Conservation (phyloP, 2,113 vertebrate genomes). For the Dascyllus trimaculatus region DNA sequence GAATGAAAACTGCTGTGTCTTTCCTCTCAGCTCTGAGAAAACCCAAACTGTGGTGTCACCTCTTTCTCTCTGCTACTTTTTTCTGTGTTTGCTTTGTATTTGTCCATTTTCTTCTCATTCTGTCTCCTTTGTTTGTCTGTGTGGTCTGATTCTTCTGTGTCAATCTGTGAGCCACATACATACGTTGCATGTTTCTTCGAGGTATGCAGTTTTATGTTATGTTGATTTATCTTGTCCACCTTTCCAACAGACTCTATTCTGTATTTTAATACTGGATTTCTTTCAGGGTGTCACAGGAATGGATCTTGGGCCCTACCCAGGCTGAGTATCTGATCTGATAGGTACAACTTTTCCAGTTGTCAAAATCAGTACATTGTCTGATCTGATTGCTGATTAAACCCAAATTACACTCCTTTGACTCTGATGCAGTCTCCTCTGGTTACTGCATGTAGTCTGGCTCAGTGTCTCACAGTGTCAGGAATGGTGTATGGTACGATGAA, state of each 20-base stretch:
- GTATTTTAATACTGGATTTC: slow-evolving; percentile 8
- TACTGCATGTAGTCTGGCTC: no score
- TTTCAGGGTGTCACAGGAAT: background rate
- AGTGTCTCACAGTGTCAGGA: no score
- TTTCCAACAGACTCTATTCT: background rate
- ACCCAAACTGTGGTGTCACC: background rate
- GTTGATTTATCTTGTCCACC: background rate
- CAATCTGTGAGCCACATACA: background rate
- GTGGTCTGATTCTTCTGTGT: background rate
- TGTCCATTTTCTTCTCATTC: background rate
- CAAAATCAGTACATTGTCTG: background rate
- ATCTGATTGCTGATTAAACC: background rate
- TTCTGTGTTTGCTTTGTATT: background rate
- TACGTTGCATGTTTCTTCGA: slow-evolving; percentile 2
- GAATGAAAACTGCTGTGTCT: background rate
- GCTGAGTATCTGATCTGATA: background rate
- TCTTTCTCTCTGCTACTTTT: background rate
- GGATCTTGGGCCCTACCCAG: background rate
- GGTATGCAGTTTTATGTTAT: background rate
- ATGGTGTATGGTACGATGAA: no score
- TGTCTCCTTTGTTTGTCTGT: background rate
- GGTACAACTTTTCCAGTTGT: background rate
- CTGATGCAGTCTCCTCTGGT: background rate
- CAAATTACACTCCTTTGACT: background rate
- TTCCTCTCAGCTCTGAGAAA: background rate